Base-by-base conservation (phyloP, 1,140 invertebrate species). In the Polypedilum pembai region DNA sequence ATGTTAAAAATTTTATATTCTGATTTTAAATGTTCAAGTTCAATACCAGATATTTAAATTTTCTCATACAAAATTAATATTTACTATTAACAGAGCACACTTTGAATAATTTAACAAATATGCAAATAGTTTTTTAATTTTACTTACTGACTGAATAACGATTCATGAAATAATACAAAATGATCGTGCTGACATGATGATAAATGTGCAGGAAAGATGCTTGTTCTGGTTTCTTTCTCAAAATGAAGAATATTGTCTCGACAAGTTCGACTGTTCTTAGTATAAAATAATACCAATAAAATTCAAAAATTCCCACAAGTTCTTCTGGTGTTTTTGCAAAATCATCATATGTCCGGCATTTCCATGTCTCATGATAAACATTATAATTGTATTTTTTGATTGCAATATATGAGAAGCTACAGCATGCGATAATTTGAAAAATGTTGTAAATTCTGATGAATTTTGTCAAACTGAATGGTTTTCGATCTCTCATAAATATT, bases 231-330 rank as follows among this genome's bases (percentile, higher is more conserved):
- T 92, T 92, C 79, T 93, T 92, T 33, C 91, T 85, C 20, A 93
- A 78, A 0, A 94, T 90, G 78, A 94, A 94, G 83, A 94, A 94
- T n/a, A 94, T 79, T 75, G 91, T 90, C 76, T 90, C 89, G n/a
- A 89, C 77, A 0, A 90, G 80, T 77, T 90, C 89, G 3, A 87
- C 83, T 8, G 90, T 81, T 78, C 90, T 90, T 12, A 74, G 3
- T 15, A n/a, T 18, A 5, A 74, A 41, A 10, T 15, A 18, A 63
- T 56, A n/a, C 45, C 73, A 75, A 74, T 41, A 73, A 18, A 63
- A 21, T 17, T 8, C 8, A 7, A 18, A 73, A 24, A 66, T 21
- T 41, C 12, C 17, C 7, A 73, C 15, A 10, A 73, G 18, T 69
- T 75, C 24, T 12, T 33, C 45, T 3, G 41, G n/a, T 12, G 45